A percentile compares a stretch with the other conserved stretches of the same genome.
These are phyloP conservation scores for Melanostoma mellinum DNA, from an alignment of 2,888 invertebrate species.

Conservation along the genomic window DNA sequence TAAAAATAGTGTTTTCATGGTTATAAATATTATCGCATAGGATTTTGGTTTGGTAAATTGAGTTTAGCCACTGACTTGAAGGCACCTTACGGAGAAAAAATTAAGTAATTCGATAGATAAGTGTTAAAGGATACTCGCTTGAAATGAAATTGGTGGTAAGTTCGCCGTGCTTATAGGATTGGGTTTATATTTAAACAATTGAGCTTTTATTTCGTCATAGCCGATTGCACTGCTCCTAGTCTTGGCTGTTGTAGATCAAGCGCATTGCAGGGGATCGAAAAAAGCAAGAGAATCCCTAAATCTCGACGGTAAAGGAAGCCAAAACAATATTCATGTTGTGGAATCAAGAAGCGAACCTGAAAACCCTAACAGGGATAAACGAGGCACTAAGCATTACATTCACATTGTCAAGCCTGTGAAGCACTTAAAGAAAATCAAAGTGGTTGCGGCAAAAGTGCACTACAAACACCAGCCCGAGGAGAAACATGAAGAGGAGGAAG, in stretches of 20 bases:
- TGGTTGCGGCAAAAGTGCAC: slow-evolving; percentile 62
- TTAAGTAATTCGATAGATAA: background rate
- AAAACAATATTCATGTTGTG: background rate
- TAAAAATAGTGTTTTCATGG: slow-evolving; percentile 38
- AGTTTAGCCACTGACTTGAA: slow-evolving; percentile 40
- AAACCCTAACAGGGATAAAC: slow-evolving; percentile 74
- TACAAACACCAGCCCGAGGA: slow-evolving; percentile 64
- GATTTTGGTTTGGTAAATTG: slow-evolving; percentile 32
- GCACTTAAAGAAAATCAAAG: slow-evolving; percentile 74
- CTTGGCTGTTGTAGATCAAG: slow-evolving; percentile 31
- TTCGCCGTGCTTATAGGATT: background rate
- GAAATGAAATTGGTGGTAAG: slow-evolving; percentile 66
- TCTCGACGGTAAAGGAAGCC: slow-evolving; percentile 16
- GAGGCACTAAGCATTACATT: slow-evolving; percentile 75
- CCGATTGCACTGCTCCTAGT: slow-evolving; percentile 51
- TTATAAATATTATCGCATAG: slow-evolving; percentile 66
- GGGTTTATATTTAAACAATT: background rate
- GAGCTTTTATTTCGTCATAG: slow-evolving; percentile 17
- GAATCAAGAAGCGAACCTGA: slow-evolving; percentile 21
- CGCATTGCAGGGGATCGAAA: slow-evolving; percentile 54
- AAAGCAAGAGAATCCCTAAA: slow-evolving; percentile 56
- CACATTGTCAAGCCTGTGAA: slow-evolving; percentile 75
- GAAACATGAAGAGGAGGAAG: slow-evolving; percentile 63
- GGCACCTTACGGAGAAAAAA: slow-evolving; percentile 15
- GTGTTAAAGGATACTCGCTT: slow-evolving; percentile 31